These are phyloP conservation scores for Caerostris darwini DNA, from an alignment of 1,140 invertebrate genomes.

Conservation along the genomic window DNA sequence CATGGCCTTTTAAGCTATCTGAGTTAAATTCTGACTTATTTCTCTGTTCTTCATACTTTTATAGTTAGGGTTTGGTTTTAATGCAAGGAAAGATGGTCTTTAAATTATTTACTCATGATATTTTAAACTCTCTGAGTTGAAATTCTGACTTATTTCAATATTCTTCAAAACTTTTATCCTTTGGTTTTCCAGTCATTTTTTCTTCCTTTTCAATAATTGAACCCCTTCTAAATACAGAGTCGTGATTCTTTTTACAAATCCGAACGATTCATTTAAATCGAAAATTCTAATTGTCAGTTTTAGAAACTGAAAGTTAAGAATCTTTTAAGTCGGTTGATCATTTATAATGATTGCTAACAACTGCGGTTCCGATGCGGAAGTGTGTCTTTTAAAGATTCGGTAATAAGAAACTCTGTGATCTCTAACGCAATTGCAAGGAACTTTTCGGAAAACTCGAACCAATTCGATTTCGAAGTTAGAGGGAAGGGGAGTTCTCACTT, in stretches of 20 bases:
- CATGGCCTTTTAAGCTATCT: too few species aligned
- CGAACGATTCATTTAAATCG: background rate
- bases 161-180: background rate
- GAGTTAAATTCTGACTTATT: too few species aligned
- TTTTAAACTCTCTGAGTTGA: background rate
- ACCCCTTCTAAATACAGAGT: background rate
- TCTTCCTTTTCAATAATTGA: slow-evolving; percentile 49
- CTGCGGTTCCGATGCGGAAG: background rate
- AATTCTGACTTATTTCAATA: background rate
- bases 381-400: slow-evolving; percentile 3
- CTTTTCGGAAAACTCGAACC: background rate
- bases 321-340: background rate
- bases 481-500: background rate
- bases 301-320: background rate
- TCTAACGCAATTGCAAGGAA: background rate
- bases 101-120: too few species aligned
- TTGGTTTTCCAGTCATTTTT: background rate
- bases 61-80: too few species aligned
- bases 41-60: too few species aligned
- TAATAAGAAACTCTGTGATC: background rate
- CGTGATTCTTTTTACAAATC: background rate
- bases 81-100: background rate
- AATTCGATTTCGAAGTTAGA: background rate
- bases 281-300: slow-evolving; percentile 37
- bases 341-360: slow-evolving; percentile 39